A percentile compares a stretch with the other conserved stretches of the same genome.
These are phyloP conservation scores for Oryzias melastigma DNA, from an alignment of 2,113 vertebrate species.

Conservation along the genomic window DNA sequence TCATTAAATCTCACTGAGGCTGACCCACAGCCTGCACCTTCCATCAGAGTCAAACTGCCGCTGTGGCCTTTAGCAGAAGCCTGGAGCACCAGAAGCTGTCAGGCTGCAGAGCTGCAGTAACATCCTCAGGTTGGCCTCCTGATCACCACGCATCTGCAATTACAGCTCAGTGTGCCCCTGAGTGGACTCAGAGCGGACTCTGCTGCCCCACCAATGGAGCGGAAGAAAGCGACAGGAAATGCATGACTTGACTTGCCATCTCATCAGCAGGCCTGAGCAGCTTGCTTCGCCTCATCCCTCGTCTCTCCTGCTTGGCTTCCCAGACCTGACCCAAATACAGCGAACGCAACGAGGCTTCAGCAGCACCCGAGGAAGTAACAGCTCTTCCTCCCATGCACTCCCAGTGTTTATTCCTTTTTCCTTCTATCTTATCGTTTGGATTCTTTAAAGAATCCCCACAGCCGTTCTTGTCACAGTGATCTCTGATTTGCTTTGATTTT, in stretches of 20 bases:
- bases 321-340: slow-evolving; percentile 68
- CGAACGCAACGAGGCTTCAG: slow-evolving; percentile 36
- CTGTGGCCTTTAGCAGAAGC: too few relatives aligned
- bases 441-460: slow-evolving; percentile 26
- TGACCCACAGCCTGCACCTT: too few relatives aligned
- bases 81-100: too few relatives aligned
- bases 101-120: background rate
- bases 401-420: slow-evolving; percentile 1
- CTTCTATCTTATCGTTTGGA: background rate
- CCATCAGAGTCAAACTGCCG: too few relatives aligned
- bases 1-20: too few relatives aligned
- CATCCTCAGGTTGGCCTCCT: slow-evolving; percentile 23
- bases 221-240: slow-evolving; percentile 52
- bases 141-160: slow-evolving; percentile 42
- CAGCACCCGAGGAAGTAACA: slow-evolving; percentile 39
- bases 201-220: slow-evolving; percentile 41
- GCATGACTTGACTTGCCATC: slow-evolving; percentile 65
- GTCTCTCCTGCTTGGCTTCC: slow-evolving; percentile 53
- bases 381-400: slow-evolving; percentile 28
- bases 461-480: slow-evolving; percentile 19
- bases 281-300: slow-evolving; percentile 29
- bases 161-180: slow-evolving; percentile 28
- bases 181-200: slow-evolving; percentile 30
- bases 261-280: slow-evolving; percentile 47
- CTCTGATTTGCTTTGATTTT: slow-evolving; percentile 35